phyloP scores from a whole-genome alignment of 2,888 invertebrate genomes.

The Apamea sordens region DNA sequence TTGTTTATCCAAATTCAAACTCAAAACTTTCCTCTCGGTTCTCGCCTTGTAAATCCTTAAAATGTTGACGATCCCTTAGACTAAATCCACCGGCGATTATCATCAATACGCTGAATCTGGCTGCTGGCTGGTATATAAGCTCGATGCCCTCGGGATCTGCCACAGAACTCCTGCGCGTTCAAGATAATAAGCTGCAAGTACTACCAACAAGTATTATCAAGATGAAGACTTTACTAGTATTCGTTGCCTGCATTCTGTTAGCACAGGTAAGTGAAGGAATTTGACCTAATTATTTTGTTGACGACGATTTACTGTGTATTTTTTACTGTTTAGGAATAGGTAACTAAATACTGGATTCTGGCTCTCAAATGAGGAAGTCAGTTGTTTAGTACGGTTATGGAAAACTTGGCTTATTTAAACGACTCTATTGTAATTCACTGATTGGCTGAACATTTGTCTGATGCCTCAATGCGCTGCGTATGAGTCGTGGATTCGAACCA shows the following conservation, averaged over 20 bases:
- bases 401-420: neutral
- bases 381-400: neutral
- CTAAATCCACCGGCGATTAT: conserved; percentile 68
- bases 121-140: conserved; percentile 73
- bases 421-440: neutral
- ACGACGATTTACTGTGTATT: neutral
- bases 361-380: neutral
- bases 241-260: conserved; percentile 83
- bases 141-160: conserved; percentile 36
- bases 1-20: neutral
- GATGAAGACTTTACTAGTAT: conserved; percentile 85
- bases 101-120: conserved; percentile 64
- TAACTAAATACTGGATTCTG: neutral
- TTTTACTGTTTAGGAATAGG: neutral
- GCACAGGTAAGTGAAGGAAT: conserved; percentile 79
- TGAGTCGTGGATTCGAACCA: neutral
- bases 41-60: neutral
- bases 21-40: conserved; percentile 18
- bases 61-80: conserved; percentile 73
- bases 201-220: conserved; percentile 51
- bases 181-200: conserved; percentile 19
- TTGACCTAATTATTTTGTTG: conserved; percentile 21
- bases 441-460: neutral
- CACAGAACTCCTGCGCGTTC: conserved; percentile 55
- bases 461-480: neutral